Base-by-base conservation (phyloP, 37 sponge, comb jelly and placozoan species). In the Petrosia ficiformis region DNA sequence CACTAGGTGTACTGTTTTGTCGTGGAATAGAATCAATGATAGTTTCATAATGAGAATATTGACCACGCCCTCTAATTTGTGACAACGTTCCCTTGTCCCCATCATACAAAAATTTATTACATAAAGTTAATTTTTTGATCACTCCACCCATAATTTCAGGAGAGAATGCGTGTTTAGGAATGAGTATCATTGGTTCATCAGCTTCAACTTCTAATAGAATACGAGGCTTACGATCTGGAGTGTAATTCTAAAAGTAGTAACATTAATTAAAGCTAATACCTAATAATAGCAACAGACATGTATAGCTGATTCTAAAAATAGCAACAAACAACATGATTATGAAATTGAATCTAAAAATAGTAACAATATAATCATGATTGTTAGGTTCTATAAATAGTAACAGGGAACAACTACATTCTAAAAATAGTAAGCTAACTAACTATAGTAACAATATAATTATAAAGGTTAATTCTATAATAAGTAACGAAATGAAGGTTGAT, bases 101-200 rank as follows among this genome's bases (percentile, higher is more conserved):
- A 48, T 82, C 84, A 48, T 44, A 96, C 82, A 76, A 52, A 57
- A 84, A 84, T 11, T 73, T 34, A 77, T 97, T 97, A 21, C 83
- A 64, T 70, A 92, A 87, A 14, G 69, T 87, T 60, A 97, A 39
- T 64, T 82, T 80, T 2, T 92, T 95, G 33, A 95, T 85, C 67
- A 95, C 90, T 1, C 92, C 93, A 2, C 93, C 91, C 72, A 95
- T 78, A 37, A 98, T 70, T 39, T 98, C 90, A 33, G 91, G 87
- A 64, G 91, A 93, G 71, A 80, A 77, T 34, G 93, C 89, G 61
- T 89, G 90, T 28, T 87, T 87, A 29, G 99, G 99, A 37, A 98
- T 84, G 68, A 98, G 81, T 29, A 95, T 80, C 44, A 92, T 76
- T 16, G 99, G 93, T 19, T 87, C 85, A 10, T 68, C 83, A n/a